Evolutionary conservation across 1,140 invertebrate species (phyloP).

Genomic region (Melanaphis sacchari): DNA sequence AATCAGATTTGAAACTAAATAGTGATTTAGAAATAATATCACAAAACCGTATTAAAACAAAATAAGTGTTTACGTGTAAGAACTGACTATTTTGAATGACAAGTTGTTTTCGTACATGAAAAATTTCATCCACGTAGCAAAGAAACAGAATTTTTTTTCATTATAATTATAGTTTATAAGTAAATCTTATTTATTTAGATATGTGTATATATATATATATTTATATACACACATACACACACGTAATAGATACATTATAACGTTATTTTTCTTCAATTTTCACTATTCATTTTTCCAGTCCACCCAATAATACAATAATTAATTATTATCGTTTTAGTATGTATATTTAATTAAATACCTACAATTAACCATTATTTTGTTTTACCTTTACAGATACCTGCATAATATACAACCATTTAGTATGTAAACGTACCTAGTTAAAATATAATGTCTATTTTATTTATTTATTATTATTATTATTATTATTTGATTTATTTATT

Average conservation of each 20-base stretch:
- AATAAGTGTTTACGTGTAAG: not conserved
- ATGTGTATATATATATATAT: too few relatives aligned
- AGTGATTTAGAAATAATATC: not conserved
- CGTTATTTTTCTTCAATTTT: not conserved
- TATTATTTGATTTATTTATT: slow-evolving; percentile 31
- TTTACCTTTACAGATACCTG: not conserved
- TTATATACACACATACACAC: too few relatives aligned
- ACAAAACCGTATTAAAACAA: not conserved
- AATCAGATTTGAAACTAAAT: not conserved
- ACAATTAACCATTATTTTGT: not conserved
- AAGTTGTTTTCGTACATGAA: not conserved
- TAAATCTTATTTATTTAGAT: not conserved
- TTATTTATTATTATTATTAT: slow-evolving; percentile 16
- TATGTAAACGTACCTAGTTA: not conserved
- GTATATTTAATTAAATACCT: not conserved
- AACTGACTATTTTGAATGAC: not conserved
- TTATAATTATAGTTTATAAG: not conserved
- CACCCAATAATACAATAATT: not conserved
- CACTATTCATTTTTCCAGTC: not conserved
- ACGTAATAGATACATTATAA: not conserved
- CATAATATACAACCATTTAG: not conserved
- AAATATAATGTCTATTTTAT: not conserved
- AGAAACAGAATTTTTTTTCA: not conserved
- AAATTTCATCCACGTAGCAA: not conserved
- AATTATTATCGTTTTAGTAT: not conserved